A percentile compares a stretch with the other conserved stretches of the same genome.
These are phyloP conservation scores for Caloenas nicobarica DNA, from an alignment of 2,113 vertebrate genomes.

Conservation along the genomic window DNA sequence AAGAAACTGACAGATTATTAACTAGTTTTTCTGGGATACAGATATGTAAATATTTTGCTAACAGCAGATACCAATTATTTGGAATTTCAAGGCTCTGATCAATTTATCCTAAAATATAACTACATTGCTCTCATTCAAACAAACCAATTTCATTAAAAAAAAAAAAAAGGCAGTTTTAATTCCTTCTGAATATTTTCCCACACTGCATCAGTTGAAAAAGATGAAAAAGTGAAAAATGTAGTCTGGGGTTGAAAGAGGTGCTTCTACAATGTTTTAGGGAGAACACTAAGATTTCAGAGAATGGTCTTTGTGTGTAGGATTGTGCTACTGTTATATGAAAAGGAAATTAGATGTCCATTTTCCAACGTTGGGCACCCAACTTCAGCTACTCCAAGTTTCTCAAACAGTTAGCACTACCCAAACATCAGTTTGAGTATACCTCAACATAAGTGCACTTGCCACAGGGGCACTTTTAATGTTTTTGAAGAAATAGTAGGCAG, in stretches of 20 bases:
- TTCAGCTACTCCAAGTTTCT: not conserved
- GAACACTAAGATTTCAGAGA: not conserved
- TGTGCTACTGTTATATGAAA: not conserved
- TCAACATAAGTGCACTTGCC: not conserved
- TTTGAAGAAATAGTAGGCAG: not conserved
- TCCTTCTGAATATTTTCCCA: not conserved
- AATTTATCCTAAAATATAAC: not conserved
- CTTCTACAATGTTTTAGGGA: not conserved
- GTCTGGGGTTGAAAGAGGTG: not conserved
- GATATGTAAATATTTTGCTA: not conserved
- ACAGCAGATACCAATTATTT: not conserved
- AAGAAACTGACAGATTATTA: not conserved
- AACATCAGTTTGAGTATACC: not conserved
- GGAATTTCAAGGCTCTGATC: not conserved
- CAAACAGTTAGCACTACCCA: not conserved
- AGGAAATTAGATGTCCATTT: not conserved
- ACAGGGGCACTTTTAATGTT: not conserved
- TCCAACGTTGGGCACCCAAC: not conserved
- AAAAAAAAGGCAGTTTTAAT: not conserved
- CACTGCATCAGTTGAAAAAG: not conserved
- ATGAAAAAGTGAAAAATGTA: not conserved
- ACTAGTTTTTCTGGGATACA: not conserved
- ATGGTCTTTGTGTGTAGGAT: not conserved
- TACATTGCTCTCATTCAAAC: not conserved
- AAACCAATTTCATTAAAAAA: not conserved